A percentile compares a stretch with the other conserved stretches of the same genome.
Evolutionary conservation across 2,113 vertebrate species (phyloP).

Genomic region (Empidonax alnorum): DNA sequence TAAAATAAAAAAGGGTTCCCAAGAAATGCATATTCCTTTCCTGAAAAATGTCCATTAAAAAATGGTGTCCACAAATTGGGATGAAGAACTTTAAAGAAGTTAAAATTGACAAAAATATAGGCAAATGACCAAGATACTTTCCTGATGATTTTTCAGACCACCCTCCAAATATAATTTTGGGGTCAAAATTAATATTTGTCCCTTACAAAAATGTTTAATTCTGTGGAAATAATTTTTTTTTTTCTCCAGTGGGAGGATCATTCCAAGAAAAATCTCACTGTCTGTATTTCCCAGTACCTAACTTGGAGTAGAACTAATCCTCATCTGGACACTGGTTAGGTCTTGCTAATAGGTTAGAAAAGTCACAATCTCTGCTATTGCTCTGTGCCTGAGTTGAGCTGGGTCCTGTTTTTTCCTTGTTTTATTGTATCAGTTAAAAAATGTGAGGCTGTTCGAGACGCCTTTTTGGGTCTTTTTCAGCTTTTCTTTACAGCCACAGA

Average conservation of each 20-base stretch:
- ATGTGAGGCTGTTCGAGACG: not conserved
- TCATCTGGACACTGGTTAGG: not conserved
- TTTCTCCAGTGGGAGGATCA: not conserved
- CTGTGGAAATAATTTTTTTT: not conserved
- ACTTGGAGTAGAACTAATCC: not conserved
- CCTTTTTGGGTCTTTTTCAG: not conserved
- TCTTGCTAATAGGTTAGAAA: not conserved
- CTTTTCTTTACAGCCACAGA: not conserved
- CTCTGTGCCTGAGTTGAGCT: not conserved
- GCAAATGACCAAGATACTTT: not conserved
- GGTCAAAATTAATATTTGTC: not conserved
- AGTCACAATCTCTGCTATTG: not conserved
- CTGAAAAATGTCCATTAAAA: not conserved
- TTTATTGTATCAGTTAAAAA: not conserved
- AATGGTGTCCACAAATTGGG: not conserved
- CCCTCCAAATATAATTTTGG: accelerated
- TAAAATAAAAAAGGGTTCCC: not conserved
- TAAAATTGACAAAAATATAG: not conserved
- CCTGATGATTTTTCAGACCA: not conserved
- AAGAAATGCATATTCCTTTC: not conserved
- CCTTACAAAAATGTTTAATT: not conserved
- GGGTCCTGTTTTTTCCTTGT: not conserved
- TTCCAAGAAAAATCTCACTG: not conserved
- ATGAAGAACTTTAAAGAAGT: not conserved
- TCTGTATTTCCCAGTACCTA: not conserved